Evolutionary conservation across 2,888 invertebrate genomes (phyloP).

Genomic region (Hyposoter didymator): DNA sequence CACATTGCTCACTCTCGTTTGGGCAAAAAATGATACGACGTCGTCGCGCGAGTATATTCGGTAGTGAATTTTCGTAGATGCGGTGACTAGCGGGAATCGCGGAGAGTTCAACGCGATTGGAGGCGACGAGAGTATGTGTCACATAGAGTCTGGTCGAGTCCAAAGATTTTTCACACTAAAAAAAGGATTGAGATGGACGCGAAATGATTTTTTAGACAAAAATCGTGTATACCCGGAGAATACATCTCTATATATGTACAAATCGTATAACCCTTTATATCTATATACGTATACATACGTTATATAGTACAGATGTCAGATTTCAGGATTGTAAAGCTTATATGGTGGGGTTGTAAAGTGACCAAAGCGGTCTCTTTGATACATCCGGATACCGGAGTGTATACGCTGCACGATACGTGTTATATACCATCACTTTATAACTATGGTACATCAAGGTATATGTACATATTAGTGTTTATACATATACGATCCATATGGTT

Average conservation of each 20-base stretch:
- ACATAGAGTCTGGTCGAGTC: neutral
- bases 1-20: neutral
- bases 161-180: constrained; percentile 5
- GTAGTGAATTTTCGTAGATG: neutral
- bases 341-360: constrained; percentile 77
- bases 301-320: constrained; percentile 81
- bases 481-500: constrained; percentile 31
- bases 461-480: neutral
- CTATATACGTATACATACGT: neutral
- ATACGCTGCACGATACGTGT: constrained; percentile 64
- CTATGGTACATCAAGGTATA: constrained; percentile 45
- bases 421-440: constrained; percentile 68
- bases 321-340: constrained; percentile 81
- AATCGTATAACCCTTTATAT: neutral
- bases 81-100: neutral
- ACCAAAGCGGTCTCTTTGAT: constrained; percentile 82
- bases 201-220: constrained; percentile 17
- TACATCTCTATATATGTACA: neutral
- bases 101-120: constrained; percentile 63
- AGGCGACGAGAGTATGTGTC: constrained; percentile 22
- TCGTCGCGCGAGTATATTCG: neutral
- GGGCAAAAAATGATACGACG: neutral
- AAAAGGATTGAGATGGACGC: neutral
- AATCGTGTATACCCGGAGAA: neutral
- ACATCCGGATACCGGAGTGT: constrained; percentile 70